These are phyloP conservation scores for Calliopum simillimum DNA, from an alignment of 2,888 invertebrate species.

Conservation along the genomic window DNA sequence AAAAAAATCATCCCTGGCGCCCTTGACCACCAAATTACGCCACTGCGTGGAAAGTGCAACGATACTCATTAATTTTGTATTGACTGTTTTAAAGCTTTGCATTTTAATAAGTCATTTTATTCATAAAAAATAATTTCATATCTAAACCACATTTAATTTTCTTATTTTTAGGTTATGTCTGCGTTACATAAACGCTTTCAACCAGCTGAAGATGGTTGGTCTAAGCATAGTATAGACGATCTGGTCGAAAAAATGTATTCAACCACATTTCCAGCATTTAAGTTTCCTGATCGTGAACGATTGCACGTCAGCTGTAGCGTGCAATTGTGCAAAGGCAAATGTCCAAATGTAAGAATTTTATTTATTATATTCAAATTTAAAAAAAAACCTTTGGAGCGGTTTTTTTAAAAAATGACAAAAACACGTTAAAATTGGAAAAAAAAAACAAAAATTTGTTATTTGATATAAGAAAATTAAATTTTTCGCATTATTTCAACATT, in stretches of 20 bases:
- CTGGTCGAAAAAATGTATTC: conserved; percentile 65
- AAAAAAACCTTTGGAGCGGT: too few species aligned
- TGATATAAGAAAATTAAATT: too few species aligned
- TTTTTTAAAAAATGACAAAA: background rate
- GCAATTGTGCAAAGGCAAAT: conserved; percentile 79
- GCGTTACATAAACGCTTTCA: conserved; percentile 60
- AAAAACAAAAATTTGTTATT: conserved; percentile 4
- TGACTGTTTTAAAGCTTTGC: too few species aligned
- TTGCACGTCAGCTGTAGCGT: conserved; percentile 82
- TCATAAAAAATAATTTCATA: background rate
- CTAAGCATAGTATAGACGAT: conserved; percentile 65
- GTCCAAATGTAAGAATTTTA: conserved; percentile 71
- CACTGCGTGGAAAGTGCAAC: too few species aligned
- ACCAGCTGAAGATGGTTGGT: conserved; percentile 67
- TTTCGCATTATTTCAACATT: too few species aligned
- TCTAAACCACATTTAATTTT: too few species aligned
- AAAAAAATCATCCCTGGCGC: too few species aligned
- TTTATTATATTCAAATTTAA: conserved; percentile 15
- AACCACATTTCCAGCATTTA: conserved; percentile 82
- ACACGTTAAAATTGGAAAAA: background rate
- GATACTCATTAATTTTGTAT: too few species aligned
- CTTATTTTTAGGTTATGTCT: conserved; percentile 66
- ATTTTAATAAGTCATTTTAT: too few species aligned
- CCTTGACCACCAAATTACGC: too few species aligned
- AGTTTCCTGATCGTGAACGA: conserved; percentile 83